Evolutionary conservation across 2,113 vertebrate species (phyloP).

Genomic region (Glareola pratincola): DNA sequence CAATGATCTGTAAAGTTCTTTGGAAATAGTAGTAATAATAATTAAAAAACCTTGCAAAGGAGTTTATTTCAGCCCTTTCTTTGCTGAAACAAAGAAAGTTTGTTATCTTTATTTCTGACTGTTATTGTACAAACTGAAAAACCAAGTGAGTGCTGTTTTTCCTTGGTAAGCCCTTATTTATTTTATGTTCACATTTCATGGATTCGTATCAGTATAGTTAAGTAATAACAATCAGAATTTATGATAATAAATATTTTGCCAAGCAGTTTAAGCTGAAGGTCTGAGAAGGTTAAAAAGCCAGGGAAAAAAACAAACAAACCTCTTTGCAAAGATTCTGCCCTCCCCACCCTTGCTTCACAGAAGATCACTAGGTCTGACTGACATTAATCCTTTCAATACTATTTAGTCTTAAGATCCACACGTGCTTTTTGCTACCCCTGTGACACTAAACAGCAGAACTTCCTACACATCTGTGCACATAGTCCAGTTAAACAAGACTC

Average conservation of each 20-base stretch:
- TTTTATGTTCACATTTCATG: slow-evolving; percentile 43
- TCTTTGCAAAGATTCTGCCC: neutral
- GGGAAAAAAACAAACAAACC: neutral
- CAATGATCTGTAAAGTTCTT: neutral
- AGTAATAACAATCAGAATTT: slow-evolving; percentile 63
- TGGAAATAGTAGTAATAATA: neutral
- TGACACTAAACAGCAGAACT: neutral
- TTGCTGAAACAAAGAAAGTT: slow-evolving; percentile 61
- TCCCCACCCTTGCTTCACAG: neutral
- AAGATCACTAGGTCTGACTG: neutral
- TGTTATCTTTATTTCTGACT: slow-evolving; percentile 65
- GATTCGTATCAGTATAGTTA: slow-evolving; percentile 51
- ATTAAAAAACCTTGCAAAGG: neutral
- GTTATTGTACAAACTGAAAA: slow-evolving; percentile 22
- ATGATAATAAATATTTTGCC: slow-evolving; percentile 69
- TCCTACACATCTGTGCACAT: neutral
- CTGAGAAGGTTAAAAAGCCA: neutral
- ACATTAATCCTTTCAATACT: neutral
- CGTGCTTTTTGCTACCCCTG: neutral
- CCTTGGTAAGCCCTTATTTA: slow-evolving; percentile 46
- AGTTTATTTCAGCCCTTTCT: slow-evolving; percentile 40
- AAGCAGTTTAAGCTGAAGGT: slow-evolving; percentile 1
- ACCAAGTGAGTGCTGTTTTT: slow-evolving; percentile 38
- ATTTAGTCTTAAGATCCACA: neutral
- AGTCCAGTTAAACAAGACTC: neutral